A percentile compares a stretch with the other conserved stretches of the same genome.
Conservation (phyloP, 2,797 vertebrate genomes). For the Hyperoplus lanceolatus region DNA sequence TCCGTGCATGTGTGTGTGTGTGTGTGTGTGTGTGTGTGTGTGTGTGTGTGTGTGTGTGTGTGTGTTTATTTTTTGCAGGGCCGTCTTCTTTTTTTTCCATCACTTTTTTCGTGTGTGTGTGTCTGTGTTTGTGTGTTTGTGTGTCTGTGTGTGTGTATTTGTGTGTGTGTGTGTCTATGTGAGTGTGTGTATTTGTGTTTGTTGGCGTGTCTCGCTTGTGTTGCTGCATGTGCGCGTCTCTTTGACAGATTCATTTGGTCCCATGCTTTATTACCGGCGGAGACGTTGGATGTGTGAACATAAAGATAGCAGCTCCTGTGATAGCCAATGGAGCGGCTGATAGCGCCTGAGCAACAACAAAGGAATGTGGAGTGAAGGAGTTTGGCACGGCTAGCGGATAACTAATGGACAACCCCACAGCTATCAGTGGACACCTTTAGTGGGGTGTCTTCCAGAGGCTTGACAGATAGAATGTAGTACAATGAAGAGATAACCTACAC, state of each 20-base stretch:
- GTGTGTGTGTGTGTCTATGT: neutral
- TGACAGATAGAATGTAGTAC: neutral
- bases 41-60: conserved; percentile 23
- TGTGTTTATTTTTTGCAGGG: neutral
- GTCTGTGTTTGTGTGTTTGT: no score
- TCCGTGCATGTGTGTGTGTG: neutral
- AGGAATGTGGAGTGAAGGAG: conserved; percentile 51
- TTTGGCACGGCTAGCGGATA: conserved; percentile 26
- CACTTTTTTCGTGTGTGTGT: no score
- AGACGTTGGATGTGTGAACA: conserved; percentile 64
- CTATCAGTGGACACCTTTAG: conserved; percentile 24
- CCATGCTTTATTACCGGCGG: conserved; percentile 69
- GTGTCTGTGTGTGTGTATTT: no score
- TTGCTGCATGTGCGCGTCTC: conserved; percentile 35
- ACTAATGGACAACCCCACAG: conserved; percentile 27
- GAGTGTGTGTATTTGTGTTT: conserved; percentile 28
- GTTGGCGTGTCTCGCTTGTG: conserved; percentile 19
- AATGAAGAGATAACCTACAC: neutral
- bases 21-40: neutral
- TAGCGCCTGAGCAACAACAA: conserved; percentile 45
- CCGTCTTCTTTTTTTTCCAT: no score
- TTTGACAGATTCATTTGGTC: conserved; percentile 71
- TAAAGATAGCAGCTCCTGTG: conserved; percentile 36
- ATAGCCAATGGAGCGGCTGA: conserved; percentile 14
- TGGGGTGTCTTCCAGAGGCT: neutral